Percentiles rank a stretch among this genome's conserved stretches.
These are phyloP conservation scores for Acrocephalus kingi DNA, from an alignment of 2,113 vertebrate species.

Conservation along the genomic window DNA sequence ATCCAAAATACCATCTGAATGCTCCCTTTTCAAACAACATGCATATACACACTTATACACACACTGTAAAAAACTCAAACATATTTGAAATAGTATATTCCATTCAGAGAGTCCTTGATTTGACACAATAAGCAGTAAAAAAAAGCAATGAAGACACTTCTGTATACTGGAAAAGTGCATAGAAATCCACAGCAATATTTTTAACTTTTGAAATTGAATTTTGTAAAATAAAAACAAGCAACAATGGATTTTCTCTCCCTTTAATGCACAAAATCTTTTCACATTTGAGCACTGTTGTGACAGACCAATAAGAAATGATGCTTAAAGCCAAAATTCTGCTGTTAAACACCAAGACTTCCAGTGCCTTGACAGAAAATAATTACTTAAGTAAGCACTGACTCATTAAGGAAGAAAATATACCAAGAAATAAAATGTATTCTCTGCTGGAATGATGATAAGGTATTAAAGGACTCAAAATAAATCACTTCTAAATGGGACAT, in stretches of 20 bases:
- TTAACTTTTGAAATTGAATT: neutral
- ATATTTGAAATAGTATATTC: neutral
- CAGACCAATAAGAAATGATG: slow-evolving; percentile 60
- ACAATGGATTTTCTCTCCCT: neutral
- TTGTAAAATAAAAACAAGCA: neutral
- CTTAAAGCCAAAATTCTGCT: slow-evolving; percentile 51
- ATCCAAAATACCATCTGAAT: neutral
- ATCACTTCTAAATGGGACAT: neutral
- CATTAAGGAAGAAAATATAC: slow-evolving; percentile 54
- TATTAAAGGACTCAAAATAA: neutral
- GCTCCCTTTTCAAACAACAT: neutral
- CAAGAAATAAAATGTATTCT: slow-evolving; percentile 45
- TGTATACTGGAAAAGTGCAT: neutral
- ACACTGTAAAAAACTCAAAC: neutral
- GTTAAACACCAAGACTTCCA: neutral
- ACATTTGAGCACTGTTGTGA: neutral
- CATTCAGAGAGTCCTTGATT: neutral
- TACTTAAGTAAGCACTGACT: slow-evolving; percentile 53
- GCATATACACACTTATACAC: neutral
- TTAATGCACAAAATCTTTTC: neutral
- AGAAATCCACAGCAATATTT: neutral
- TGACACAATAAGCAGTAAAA: neutral
- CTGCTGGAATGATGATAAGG: neutral
- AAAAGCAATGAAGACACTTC: neutral
- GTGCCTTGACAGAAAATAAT: slow-evolving; percentile 38